Evolutionary conservation across 2,888 invertebrate genomes (phyloP), one percentile per base, ranked within the genome.

Genomic region (Limnephilus marmoratus): DNA sequence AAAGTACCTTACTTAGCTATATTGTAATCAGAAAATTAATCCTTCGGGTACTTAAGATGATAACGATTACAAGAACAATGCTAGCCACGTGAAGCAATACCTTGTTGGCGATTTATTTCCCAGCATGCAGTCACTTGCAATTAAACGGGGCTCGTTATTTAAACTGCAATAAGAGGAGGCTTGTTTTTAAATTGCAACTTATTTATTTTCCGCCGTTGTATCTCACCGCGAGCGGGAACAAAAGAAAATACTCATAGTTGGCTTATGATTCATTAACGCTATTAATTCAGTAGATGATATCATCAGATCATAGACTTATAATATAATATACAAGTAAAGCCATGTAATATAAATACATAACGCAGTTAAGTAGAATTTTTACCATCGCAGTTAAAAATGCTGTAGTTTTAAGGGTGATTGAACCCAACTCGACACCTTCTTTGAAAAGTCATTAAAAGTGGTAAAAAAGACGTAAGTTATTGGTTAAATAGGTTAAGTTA

Each of bases 91-190:
- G 85, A 85, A 37, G 85, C 85, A 24, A 41, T 85, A 24, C 53
- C 53, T 87, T 87, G 89, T 90, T 90, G 53, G 80, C 45, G 41
- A 91, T 91, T 91, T 90, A 81, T 89, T 90, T 89, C 91, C 29
- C 91, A 88, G 89, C 91, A 37, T 53, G 91, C 87, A 49, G 87
- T 89, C 91, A 34, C 83, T 90, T 89, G 89, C 83, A 85, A 90
- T 90, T 90, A 68, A 68, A 68, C 68, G 68, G 68, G 68, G 68
- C 68, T 68, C 68, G 68, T 68, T 68, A 68, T n/a, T 68, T 68
- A 68, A n/a, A n/a, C 68, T 9, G 68, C 68, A 85, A 85, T 85
- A 37, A 82, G 53, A 90, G 53, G 53, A 90, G 49, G 53, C 34
- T 85, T 90, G 85, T 90, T 83, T 68, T 90, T 68, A 90, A 87